Conservation (phyloP, 1,140 invertebrate species). For the Bombus terrestris region DNA sequence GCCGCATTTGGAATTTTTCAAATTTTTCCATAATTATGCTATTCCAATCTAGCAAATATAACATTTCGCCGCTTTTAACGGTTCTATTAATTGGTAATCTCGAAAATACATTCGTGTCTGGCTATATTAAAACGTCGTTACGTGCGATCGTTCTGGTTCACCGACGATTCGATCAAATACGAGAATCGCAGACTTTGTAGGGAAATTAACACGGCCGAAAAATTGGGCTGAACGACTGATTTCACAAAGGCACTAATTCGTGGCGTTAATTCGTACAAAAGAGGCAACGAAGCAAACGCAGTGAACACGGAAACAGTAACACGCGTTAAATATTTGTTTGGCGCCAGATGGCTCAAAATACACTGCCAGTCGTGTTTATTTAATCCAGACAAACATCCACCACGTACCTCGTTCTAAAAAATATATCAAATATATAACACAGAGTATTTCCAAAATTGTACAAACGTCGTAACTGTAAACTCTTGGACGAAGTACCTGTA, state of each 20-base stretch:
- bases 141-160: slow-evolving; percentile 1
- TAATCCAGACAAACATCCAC: neutral
- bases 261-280: slow-evolving; percentile 8
- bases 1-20: neutral
- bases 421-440: neutral
- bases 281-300: neutral
- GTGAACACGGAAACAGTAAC: neutral
- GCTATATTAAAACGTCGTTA: neutral
- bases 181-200: neutral
- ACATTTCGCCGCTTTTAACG: neutral
- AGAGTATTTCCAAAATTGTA: neutral
- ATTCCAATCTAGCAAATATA: neutral
- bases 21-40: neutral
- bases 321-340: neutral
- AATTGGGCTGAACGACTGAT: slow-evolving; percentile 4
- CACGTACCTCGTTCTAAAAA: neutral
- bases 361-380: neutral
- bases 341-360: neutral
- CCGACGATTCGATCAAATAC: neutral
- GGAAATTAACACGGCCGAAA: neutral
- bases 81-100: neutral
- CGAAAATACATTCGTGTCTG: no score
- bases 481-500: neutral
- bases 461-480: neutral
- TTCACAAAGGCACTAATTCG: slow-evolving; percentile 7